Evolutionary conservation across 2,888 invertebrate genomes (phyloP).

Genomic region (Rugalucina vietnamica): DNA sequence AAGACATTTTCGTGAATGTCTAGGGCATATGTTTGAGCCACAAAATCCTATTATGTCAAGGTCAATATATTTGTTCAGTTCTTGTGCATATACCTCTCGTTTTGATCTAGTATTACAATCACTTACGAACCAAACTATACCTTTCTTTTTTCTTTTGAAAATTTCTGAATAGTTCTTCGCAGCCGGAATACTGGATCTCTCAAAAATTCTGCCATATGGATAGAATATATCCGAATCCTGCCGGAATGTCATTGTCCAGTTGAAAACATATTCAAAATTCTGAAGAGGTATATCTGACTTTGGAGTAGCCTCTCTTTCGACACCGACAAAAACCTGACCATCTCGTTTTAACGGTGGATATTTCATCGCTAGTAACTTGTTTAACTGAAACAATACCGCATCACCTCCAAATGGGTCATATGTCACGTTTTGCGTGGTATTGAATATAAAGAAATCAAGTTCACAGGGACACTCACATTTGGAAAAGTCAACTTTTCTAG

Average conservation of each 20-base stretch:
- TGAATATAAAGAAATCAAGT: not conserved
- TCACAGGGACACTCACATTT: slow-evolving; percentile 1
- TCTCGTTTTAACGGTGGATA: slow-evolving; percentile 10
- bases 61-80: slow-evolving; percentile 19
- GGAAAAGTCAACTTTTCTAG: not conserved
- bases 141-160: not conserved
- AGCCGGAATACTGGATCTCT: not conserved
- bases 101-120: slow-evolving; percentile 28
- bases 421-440: not conserved
- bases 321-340: slow-evolving; percentile 26
- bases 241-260: slow-evolving; percentile 42
- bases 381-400: slow-evolving; percentile 22
- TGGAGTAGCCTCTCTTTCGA: slow-evolving; percentile 26
- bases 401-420: slow-evolving; percentile 21
- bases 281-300: not conserved
- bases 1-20: not conserved
- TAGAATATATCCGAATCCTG: slow-evolving; percentile 27
- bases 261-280: slow-evolving; percentile 8
- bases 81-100: slow-evolving; percentile 22
- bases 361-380: slow-evolving; percentile 4
- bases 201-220: slow-evolving; percentile 22
- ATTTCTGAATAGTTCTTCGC: slow-evolving; percentile 6
- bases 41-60: slow-evolving; percentile 28
- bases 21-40: not conserved
- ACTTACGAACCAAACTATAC: slow-evolving; percentile 42